Base-by-base conservation (phyloP, 2,113 vertebrate species). In the Nothoprocta perdicaria region DNA sequence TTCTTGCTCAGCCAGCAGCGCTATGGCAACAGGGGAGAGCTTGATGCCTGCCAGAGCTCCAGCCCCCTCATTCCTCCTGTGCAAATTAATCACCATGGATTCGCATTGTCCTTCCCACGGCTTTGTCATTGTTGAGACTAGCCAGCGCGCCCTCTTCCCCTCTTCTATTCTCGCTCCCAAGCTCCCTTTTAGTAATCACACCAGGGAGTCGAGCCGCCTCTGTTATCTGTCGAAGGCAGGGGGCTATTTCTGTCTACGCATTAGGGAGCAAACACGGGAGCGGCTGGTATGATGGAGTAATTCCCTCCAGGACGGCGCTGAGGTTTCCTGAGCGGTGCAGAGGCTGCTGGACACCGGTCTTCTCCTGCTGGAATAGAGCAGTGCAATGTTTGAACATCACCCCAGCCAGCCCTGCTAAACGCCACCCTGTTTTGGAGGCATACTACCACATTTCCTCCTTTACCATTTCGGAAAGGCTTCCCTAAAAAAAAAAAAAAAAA, bases 11-110 rank as follows among this genome's bases (percentile, higher is more conserved):
- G 76, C 71, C 69, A 84, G 81, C 45, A 86, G 97, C 23, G 53
- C 96, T 93, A 95, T 97, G 96, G 96, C 96, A 98, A 97, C 96
- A 80, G 38, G 62, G 61, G 88, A 97, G 95, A 93, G 63, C 57
- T 55, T 52, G 86, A 43, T 89, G 87, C 82, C 65, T 92, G 88
- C 82, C 90, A 85, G 68, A 72, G 63, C 92, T 85, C 50, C 60
- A 90, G 72, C 84, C 88, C 55, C n/a, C 55, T 72, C 77, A 83
- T 90, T 91, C 81, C 85, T 91, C 62, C 83, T 79, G 88, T 91
- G 85, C 94, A 93, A 97, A 94, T 95, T 72, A 87, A 75, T 88
- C 79, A 74, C 67, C 23, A 8, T 61, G 82, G 78, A 73, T 91
- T 71, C 72, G 1, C 46, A 86, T 85, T 78, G 74, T 80, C 86